Base-by-base conservation (phyloP, 2,888 invertebrate genomes). In the Arctia plantaginis region DNA sequence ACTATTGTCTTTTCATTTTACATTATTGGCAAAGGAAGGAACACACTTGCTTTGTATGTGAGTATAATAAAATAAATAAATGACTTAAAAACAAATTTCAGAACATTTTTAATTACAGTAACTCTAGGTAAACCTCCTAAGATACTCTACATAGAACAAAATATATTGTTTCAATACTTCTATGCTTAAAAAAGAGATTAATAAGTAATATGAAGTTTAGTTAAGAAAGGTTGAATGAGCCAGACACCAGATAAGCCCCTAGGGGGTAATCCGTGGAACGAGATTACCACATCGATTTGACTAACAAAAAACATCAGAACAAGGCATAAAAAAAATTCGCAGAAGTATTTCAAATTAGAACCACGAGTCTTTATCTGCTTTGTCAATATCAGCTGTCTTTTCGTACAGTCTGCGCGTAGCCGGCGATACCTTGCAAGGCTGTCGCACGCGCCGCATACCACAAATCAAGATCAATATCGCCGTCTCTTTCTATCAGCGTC, bases 371-470 rank as follows among this genome's bases (percentile, higher is more conserved):
- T 74, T 77, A 30, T 67, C 75, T 83, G 72, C 35, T 67, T 55
- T 66, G 75, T 64, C 72, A 64, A 65, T 69, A 73, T 83, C 86
- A 86, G 86, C 85, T 87, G 87, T 85, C 82, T 78, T 73, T 74
- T 66, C 75, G 70, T 73, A 75, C 35, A 68, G 69, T 73, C 75
- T 70, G 73, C 67, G 66, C 51, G 71, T 77, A 75, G 78, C 74
- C 75, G 59, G 80, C 76, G 78, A 75, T 83, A 75, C 88, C 88
- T 90, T 90, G 88, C 90, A 90, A 91, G 90, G 90, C 83, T 87
- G 86, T 84, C 77, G 82, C 85, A 85, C 85, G 79, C 80, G 77
- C 86, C 85, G 86, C 90, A 90, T 90, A 83, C 90, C 89, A 73
- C 79, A 79, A 82, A 85, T 86, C 85, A 79, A 89, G 85, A 89